These are phyloP conservation scores for Corticium candelabrum DNA, from an alignment of 37 sponge, comb jelly and placozoan genomes.

Conservation along the genomic window DNA sequence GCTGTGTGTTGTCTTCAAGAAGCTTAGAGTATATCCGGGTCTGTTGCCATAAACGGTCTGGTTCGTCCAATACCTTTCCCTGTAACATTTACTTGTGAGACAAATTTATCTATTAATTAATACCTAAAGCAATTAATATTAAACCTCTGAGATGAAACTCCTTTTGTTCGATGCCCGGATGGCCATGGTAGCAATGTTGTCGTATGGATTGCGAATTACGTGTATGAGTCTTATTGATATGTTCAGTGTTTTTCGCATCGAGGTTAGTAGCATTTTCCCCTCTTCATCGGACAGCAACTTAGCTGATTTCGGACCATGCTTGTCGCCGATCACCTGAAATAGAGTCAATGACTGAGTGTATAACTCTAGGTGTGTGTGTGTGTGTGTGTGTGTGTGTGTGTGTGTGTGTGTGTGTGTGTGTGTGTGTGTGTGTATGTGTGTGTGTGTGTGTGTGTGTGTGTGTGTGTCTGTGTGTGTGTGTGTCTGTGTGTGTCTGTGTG, in stretches of 20 bases:
- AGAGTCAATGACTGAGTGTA: conserved; percentile 1
- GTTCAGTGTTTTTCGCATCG: background rate
- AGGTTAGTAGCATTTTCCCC: background rate
- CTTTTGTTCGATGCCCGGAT: background rate
- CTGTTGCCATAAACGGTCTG: background rate
- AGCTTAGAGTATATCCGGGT: background rate
- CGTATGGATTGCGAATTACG: background rate
- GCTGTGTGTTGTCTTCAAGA: background rate
- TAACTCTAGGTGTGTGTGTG: conserved; percentile 15
- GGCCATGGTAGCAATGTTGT: background rate
- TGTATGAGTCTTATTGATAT: background rate
- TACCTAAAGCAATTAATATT: background rate
- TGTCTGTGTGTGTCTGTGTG: background rate
- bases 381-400: conserved; percentile 30
- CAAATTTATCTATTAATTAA: too few relatives aligned
- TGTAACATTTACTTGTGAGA: too few relatives aligned
- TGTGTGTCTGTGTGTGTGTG: conserved; percentile 1
- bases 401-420: conserved; percentile 14
- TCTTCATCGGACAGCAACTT: background rate
- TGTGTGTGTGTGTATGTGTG: conserved; percentile 20
- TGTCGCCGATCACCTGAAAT: background rate
- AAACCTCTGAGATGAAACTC: background rate
- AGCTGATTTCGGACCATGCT: background rate
- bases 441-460: conserved; percentile 14
- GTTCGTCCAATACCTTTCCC: background rate